phyloP scores from a whole-genome alignment of 2,888 invertebrate species.

The Sinelater perroti region DNA sequence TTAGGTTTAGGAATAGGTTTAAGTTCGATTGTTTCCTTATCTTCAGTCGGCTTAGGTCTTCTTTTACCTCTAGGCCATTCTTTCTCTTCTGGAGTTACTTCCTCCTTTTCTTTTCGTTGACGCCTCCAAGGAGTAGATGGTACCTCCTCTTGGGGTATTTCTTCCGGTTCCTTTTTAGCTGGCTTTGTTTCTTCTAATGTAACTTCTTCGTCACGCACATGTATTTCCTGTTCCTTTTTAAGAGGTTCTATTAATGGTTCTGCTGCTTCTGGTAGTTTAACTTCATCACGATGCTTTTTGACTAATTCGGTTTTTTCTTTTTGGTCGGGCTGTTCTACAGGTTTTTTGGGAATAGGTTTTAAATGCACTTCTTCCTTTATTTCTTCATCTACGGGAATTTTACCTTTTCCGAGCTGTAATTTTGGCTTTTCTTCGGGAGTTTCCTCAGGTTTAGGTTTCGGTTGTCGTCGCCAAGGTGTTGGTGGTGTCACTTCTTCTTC shows the following conservation, averaged over 20 bases:
- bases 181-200: slow-evolving; percentile 47
- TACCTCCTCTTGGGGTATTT: slow-evolving; percentile 31
- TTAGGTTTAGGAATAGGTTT: slow-evolving; percentile 59
- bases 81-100: slow-evolving; percentile 45
- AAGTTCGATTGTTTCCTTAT: slow-evolving; percentile 62
- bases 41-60: slow-evolving; percentile 53
- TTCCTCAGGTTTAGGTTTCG: slow-evolving; percentile 55
- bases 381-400: slow-evolving; percentile 54
- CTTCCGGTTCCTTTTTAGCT: slow-evolving; percentile 43
- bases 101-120: slow-evolving; percentile 39
- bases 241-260: neutral
- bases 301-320: neutral
- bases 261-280: neutral
- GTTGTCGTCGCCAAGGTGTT: slow-evolving; percentile 55
- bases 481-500: slow-evolving; percentile 50
- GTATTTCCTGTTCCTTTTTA: neutral
- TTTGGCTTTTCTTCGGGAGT: slow-evolving; percentile 50
- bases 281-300: slow-evolving; percentile 5
- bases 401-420: slow-evolving; percentile 59
- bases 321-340: slow-evolving; percentile 49
- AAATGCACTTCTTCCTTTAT: slow-evolving; percentile 52
- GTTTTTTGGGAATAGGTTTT: slow-evolving; percentile 55
- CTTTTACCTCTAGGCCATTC: slow-evolving; percentile 48
- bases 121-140: slow-evolving; percentile 39
- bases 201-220: slow-evolving; percentile 20